Evolutionary conservation across 2,888 invertebrate species (phyloP), one percentile per base, ranked within the genome.

Genomic region (Matsumyia berberina): DNA sequence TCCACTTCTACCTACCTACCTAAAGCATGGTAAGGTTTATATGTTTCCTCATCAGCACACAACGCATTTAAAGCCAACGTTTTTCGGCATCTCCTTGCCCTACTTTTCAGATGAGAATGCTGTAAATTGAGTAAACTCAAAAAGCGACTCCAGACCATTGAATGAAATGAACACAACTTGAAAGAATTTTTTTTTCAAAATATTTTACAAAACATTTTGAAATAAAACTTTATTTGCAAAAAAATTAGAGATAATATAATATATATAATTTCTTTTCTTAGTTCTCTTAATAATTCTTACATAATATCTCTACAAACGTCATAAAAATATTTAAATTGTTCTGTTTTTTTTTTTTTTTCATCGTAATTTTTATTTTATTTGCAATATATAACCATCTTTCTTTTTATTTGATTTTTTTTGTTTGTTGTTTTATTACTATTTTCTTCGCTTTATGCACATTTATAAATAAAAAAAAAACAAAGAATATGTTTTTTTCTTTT

Each of bases 141-240:
- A n/a, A n/a, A n/a, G n/a, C n/a, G n/a, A n/a, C n/a, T n/a, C n/a
- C n/a, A n/a, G n/a, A n/a, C n/a, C n/a, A n/a, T n/a, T n/a, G n/a
- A n/a, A 24, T 24, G 4, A 24, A 24, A 24, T 24, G 24, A n/a
- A 24, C 42, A 42, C 42, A 42, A 3, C 4, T 39, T 5, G 9
- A 42, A 44, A 55, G 1, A 12, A 5, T 29, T 31, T 78, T 82
- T 82, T 67, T 72, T 82, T 78, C 83, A 83, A 83, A 83, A 79
- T 83, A 83, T 79, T 83, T 83, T 83, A 83, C 83, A 83, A 83
- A 83, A 83, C 83, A 83, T 83, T 83, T 83, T 79, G 83, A 83
- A 83, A 83, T 73, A 73, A 83, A 83, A 74, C 67, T 83, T 83
- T 83, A 83, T 83, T 83, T 83, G 83, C 83, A 83, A 83, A 83